Conservation (phyloP, 53 echinoderm and acorn worm species). For the Henricia sp. region DNA sequence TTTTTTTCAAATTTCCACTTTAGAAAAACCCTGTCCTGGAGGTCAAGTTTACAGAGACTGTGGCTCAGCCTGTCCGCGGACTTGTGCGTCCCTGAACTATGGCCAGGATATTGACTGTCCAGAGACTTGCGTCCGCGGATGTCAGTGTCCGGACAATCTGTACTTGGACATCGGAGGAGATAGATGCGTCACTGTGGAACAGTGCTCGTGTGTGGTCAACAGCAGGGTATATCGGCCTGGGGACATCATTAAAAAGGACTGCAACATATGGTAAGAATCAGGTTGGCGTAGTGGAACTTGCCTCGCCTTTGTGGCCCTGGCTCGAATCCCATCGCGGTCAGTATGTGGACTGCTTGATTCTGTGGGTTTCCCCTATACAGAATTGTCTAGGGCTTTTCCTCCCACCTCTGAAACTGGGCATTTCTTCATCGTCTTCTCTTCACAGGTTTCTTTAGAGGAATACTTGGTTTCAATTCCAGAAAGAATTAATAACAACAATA, state of each 20-base stretch:
- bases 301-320: no score
- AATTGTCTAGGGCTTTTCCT: no score
- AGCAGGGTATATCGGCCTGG: constrained; percentile 34
- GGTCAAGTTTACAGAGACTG: constrained; percentile 56
- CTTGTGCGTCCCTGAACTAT: constrained; percentile 44
- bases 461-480: no score
- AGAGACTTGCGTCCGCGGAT: constrained; percentile 35
- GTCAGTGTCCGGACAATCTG: constrained; percentile 48
- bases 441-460: no score
- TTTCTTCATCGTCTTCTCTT: no score
- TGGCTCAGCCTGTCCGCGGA: constrained; percentile 35
- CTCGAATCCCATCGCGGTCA: no score
- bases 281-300: no score
- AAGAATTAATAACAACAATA: no score
- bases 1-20: no score
- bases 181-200: constrained; percentile 29
- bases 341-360: no score
- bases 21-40: constrained; percentile 54
- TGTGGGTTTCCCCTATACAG: no score
- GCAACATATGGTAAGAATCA: constrained; percentile 60
- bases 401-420: no score
- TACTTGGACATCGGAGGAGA: constrained; percentile 47
- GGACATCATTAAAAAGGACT: constrained; percentile 35
- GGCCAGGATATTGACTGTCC: constrained; percentile 41
- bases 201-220: constrained; percentile 49